Evolutionary conservation across 2,797 vertebrate genomes (phyloP).

Genomic region (Echiichthys vipera): DNA sequence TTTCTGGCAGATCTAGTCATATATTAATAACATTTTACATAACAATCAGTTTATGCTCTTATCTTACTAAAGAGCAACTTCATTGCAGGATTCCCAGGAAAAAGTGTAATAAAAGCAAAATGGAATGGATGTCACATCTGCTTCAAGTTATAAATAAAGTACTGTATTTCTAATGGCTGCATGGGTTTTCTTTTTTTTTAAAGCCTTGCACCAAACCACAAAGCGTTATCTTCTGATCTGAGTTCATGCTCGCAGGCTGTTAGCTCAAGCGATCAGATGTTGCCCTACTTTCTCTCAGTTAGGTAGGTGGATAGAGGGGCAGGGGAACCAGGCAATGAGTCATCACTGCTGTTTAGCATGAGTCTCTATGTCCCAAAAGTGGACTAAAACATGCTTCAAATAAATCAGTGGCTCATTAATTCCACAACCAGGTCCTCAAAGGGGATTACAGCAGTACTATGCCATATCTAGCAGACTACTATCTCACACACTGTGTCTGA

Average conservation of each 20-base stretch:
- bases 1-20: neutral
- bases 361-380: conserved; percentile 65
- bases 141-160: conserved; percentile 1
- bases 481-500: conserved; percentile 51
- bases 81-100: neutral
- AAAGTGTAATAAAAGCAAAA: neutral
- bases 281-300: conserved; percentile 61
- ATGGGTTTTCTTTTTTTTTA: too few relatives aligned
- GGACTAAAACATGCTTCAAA: conserved; percentile 74
- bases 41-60: neutral
- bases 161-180: conserved; percentile 11
- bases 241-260: conserved; percentile 28
- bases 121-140: neutral
- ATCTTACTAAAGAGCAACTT: neutral
- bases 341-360: conserved; percentile 56
- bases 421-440: conserved; percentile 45
- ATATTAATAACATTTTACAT: too few relatives aligned
- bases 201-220: conserved; percentile 14
- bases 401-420: conserved; percentile 77
- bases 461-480: conserved; percentile 44
- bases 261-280: conserved; percentile 39
- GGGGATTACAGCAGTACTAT: conserved; percentile 50
- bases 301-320: conserved; percentile 42
- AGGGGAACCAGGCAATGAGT: conserved; percentile 45
- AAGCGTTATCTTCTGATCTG: conserved; percentile 33